Conservation (phyloP, 2,888 invertebrate species). For the Ethmia dodecea region DNA sequence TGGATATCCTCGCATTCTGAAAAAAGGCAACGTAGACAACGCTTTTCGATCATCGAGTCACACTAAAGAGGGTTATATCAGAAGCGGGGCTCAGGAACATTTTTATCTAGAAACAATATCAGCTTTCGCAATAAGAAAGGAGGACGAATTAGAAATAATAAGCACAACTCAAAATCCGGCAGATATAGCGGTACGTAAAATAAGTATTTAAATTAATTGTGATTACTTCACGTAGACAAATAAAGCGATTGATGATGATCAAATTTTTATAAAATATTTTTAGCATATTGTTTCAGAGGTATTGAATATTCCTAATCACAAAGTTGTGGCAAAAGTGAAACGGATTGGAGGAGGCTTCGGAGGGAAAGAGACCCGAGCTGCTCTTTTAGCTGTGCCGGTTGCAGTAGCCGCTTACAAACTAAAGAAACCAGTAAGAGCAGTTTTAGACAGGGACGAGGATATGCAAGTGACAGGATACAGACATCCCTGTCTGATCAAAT, state of each 20-base stretch:
- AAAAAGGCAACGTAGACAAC: conserved; percentile 81
- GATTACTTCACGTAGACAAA: neutral
- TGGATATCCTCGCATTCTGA: conserved; percentile 70
- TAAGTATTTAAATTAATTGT: neutral
- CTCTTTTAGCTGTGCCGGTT: conserved; percentile 79
- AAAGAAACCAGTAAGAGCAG: conserved; percentile 83
- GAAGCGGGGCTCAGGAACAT: conserved; percentile 91
- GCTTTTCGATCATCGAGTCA: conserved; percentile 82
- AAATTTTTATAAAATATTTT: conserved; percentile 22
- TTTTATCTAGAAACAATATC: conserved; percentile 92
- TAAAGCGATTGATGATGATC: too few species aligned
- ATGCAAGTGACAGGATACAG: conserved; percentile 88
- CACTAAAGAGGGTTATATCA: conserved; percentile 82
- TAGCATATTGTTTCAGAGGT: conserved; percentile 80
- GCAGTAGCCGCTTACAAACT: conserved; percentile 86
- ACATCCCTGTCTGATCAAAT: conserved; percentile 87
- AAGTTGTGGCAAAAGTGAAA: conserved; percentile 84
- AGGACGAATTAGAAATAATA: conserved; percentile 91
- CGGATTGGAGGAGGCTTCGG: conserved; percentile 93
- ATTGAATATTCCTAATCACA: conserved; percentile 81
- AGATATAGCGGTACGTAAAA: conserved; percentile 81
- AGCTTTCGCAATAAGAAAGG: conserved; percentile 81
- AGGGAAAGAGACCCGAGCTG: conserved; percentile 87
- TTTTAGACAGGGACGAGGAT: conserved; percentile 91
- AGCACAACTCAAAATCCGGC: conserved; percentile 89